These are phyloP conservation scores for Mormoops blainvillei DNA, from an alignment of 2,113 vertebrate species.

Conservation along the genomic window DNA sequence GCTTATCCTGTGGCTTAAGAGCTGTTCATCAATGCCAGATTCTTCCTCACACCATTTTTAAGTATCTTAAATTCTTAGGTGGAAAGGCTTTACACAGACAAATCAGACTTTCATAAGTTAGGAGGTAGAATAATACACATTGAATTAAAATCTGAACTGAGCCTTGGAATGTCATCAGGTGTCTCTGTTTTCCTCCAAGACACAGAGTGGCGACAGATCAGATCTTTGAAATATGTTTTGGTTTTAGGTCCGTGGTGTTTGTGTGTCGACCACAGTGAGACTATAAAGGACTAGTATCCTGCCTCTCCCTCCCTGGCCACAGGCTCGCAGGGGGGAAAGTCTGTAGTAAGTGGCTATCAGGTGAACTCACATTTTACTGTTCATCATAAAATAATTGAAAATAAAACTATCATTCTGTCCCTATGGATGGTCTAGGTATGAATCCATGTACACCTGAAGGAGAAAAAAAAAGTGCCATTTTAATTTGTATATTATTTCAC, in stretches of 20 bases:
- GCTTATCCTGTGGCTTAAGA: not conserved
- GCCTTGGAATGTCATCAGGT: not conserved
- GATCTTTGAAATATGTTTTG: not conserved
- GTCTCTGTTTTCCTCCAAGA: not conserved
- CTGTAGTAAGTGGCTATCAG: not conserved
- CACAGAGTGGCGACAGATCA: not conserved
- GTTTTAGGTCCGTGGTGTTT: not conserved
- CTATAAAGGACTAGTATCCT: not conserved
- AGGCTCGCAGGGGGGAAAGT: not conserved
- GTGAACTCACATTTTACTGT: not conserved
- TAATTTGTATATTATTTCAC: not conserved
- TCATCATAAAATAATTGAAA: not conserved
- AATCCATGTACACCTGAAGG: not conserved
- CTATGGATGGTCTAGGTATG: not conserved
- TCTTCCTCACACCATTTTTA: not conserved
- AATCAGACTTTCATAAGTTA: not conserved
- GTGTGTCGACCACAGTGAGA: not conserved
- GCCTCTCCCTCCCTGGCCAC: not conserved
- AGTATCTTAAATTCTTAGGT: not conserved
- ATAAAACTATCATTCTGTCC: not conserved
- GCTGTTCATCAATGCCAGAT: not conserved
- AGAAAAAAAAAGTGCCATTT: not conserved
- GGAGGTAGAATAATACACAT: not conserved
- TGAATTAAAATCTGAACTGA: not conserved
- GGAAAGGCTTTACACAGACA: not conserved